Conservation (phyloP, 2,797 vertebrate species). For the Capromys pilorides region DNA sequence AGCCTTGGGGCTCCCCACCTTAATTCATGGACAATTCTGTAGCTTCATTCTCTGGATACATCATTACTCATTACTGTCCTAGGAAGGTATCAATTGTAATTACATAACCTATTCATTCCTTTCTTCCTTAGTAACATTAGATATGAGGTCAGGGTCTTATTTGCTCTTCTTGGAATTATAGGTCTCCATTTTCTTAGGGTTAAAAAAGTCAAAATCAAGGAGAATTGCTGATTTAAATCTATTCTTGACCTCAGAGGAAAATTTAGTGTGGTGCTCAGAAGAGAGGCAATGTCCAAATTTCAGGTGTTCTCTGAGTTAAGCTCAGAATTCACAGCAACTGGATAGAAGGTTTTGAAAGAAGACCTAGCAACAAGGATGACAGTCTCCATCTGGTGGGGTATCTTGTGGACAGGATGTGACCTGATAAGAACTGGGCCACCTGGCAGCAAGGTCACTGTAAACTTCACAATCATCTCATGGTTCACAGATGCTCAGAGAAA, state of each 20-base stretch:
- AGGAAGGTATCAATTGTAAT: background rate
- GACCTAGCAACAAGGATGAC: background rate
- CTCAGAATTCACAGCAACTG: background rate
- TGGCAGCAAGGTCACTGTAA: background rate
- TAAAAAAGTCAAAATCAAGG: background rate
- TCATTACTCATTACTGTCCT: too few relatives aligned
- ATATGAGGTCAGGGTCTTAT: background rate
- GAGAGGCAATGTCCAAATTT: background rate
- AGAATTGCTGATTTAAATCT: background rate
- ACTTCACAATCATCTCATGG: background rate
- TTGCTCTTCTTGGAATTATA: background rate
- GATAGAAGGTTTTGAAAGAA: background rate
- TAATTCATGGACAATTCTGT: rapidly evolving
- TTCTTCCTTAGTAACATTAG: background rate
- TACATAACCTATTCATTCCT: background rate
- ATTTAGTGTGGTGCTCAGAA: background rate
- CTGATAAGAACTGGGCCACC: background rate
- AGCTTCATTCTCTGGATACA: background rate
- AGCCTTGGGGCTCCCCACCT: too few relatives aligned
- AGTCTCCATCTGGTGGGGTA: too few relatives aligned
- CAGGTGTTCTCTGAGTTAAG: background rate
- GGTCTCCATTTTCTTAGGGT: background rate
- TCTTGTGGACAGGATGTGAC: background rate
- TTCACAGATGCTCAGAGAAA: too few relatives aligned
- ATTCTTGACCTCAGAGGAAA: background rate